phyloP scores from a whole-genome alignment of 2,797 vertebrate species.

The Poeciliopsis infans region DNA sequence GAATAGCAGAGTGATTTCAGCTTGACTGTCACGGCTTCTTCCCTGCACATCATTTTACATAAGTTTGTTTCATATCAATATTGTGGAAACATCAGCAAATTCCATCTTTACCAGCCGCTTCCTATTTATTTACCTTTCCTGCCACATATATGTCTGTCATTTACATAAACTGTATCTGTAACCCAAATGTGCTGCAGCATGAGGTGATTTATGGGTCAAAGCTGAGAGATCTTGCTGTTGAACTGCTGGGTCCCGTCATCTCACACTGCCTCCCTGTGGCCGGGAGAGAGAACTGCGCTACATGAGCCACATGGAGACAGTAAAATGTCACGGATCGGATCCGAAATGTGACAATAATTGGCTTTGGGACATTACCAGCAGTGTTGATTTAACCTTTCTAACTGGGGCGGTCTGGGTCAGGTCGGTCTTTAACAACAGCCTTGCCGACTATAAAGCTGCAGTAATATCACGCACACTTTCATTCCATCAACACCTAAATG shows the following conservation, averaged over 20 bases:
- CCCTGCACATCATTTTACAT: not conserved
- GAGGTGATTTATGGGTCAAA: conserved; percentile 3
- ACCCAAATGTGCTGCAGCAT: not conserved
- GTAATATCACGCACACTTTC: conserved; percentile 1
- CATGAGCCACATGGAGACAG: not conserved
- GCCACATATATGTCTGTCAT: not conserved
- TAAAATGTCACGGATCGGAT: not conserved
- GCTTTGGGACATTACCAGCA: not conserved
- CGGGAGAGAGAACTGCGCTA: conserved; percentile 30
- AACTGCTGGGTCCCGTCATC: not conserved
- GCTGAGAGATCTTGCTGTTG: not conserved
- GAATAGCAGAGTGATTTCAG: not conserved
- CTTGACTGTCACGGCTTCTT: not conserved
- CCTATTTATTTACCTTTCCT: not conserved
- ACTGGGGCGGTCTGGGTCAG: conserved; percentile 3
- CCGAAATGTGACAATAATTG: conserved; percentile 6
- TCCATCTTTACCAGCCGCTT: conserved; percentile 16
- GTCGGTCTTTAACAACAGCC: not conserved
- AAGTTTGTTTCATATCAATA: not conserved
- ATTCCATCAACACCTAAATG: conserved; percentile 3
- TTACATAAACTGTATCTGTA: not conserved
- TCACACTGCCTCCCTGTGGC: conserved; percentile 62
- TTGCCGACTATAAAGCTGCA: not conserved
- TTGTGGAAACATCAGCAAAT: not conserved
- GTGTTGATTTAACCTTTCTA: conserved; percentile 23